These are phyloP conservation scores for Phoebastria nigripes DNA, from an alignment of 2,797 vertebrate genomes.

Conservation along the genomic window DNA sequence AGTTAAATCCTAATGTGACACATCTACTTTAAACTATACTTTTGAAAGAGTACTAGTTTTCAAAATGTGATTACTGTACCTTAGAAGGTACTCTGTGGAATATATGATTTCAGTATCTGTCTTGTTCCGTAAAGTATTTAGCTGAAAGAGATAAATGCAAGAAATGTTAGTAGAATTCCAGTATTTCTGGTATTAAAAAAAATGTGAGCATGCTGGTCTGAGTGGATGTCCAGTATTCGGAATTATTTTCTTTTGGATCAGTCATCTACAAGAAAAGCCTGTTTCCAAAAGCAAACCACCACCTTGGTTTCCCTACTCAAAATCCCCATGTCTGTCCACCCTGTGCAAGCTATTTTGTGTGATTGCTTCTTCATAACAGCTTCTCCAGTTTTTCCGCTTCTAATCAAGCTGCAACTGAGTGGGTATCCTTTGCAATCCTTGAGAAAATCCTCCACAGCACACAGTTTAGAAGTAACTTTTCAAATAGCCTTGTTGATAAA, in stretches of 20 bases:
- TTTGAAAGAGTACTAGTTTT: neutral
- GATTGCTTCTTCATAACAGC: neutral
- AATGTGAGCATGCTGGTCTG: neutral
- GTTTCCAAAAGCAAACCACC: neutral
- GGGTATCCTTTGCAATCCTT: neutral
- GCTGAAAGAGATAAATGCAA: neutral
- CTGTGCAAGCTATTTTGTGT: fast-evolving
- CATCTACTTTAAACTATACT: fast-evolving
- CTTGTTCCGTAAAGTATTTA: neutral
- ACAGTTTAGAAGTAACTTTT: neutral
- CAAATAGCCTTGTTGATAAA: neutral
- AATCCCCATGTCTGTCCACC: neutral
- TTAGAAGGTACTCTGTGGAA: neutral
- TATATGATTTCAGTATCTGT: neutral
- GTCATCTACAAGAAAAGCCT: neutral
- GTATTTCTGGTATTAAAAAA: neutral
- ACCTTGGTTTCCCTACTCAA: neutral
- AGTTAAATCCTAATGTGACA: neutral
- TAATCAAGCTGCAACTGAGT: neutral
- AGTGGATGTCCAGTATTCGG: neutral
- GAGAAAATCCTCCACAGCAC: neutral
- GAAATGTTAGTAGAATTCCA: neutral
- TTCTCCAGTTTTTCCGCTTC: neutral
- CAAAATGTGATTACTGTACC: neutral
- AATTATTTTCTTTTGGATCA: neutral